These are phyloP conservation scores for Trididemnum clinides DNA, from an alignment of 23 tunicate genomes.

Conservation along the genomic window DNA sequence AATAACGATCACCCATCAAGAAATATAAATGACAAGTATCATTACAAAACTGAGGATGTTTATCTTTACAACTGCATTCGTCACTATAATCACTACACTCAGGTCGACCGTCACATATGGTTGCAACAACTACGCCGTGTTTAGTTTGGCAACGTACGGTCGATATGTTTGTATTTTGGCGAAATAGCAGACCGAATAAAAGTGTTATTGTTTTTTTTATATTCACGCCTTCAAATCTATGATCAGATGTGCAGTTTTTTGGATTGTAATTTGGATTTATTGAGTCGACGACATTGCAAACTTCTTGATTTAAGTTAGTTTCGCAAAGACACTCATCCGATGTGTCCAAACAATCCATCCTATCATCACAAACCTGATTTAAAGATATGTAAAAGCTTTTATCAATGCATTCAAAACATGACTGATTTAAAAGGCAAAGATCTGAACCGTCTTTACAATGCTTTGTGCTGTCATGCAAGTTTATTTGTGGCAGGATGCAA, in stretches of 20 bases:
- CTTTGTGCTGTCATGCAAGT: too few relatives aligned
- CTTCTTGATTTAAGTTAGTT: too few relatives aligned
- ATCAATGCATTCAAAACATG: constrained; percentile 24
- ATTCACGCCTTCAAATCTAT: too few relatives aligned
- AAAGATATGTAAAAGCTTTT: neutral
- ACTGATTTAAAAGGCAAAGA: too few relatives aligned
- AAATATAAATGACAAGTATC: neutral
- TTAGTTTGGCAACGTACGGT: neutral
- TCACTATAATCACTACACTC: too few relatives aligned
- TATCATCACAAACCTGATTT: constrained; percentile 41
- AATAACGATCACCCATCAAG: too few relatives aligned
- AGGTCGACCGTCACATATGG: neutral
- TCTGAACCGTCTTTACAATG: too few relatives aligned
- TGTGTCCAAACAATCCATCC: constrained; percentile 21
- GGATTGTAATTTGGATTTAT: neutral
- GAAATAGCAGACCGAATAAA: neutral
- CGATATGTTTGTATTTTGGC: neutral
- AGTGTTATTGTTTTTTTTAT: neutral
- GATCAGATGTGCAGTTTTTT: too few relatives aligned
- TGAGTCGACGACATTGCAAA: neutral
- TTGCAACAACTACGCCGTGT: too few relatives aligned
- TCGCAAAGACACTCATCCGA: too few relatives aligned
- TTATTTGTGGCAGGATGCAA: too few relatives aligned
- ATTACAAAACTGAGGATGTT: neutral
- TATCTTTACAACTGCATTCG: neutral